Evolutionary conservation across 92 coral and sea anemone species (phyloP).

Genomic region (Anthopleura xanthogrammica): DNA sequence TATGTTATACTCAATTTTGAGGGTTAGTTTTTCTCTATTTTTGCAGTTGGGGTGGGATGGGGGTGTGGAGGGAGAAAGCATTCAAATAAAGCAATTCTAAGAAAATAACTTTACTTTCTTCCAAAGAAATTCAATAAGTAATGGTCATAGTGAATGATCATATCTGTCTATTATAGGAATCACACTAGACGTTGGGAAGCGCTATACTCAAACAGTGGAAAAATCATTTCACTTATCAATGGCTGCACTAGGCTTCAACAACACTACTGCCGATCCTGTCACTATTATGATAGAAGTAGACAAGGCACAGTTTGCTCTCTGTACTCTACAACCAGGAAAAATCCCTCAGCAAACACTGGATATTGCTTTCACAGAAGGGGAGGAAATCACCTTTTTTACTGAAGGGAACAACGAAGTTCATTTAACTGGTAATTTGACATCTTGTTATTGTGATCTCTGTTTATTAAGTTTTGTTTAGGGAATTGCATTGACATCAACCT

Average conservation of each 20-base stretch:
- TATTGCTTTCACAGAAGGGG: conserved; percentile 95
- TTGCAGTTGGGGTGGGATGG: no score
- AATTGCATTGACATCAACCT: no score
- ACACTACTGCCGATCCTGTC: conserved; percentile 69
- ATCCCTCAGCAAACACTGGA: conserved; percentile 93
- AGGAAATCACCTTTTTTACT: conserved; percentile 87
- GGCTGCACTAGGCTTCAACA: conserved; percentile 90
- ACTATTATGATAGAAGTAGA: conserved; percentile 97
- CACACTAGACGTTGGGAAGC: conserved; percentile 90
- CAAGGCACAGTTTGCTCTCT: conserved; percentile 90
- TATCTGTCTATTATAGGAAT: conserved; percentile 54
- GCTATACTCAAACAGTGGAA: conserved; percentile 95
- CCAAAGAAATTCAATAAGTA: no score
- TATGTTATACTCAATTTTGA: no score
- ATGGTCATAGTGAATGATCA: background rate
- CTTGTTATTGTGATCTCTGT: background rate
- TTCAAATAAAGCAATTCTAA: background rate
- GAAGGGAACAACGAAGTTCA: conserved; percentile 92
- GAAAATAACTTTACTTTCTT: no score
- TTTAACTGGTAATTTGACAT: conserved; percentile 71
- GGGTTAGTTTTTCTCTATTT: no score
- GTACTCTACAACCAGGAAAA: conserved; percentile 86
- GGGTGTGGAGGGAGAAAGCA: background rate
- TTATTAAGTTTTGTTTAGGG: no score
- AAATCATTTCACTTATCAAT: conserved; percentile 94